Evolutionary conservation across 2,888 invertebrate genomes (phyloP), one percentile per base, ranked within the genome.

Genomic region (Pyrgus malvae): DNA sequence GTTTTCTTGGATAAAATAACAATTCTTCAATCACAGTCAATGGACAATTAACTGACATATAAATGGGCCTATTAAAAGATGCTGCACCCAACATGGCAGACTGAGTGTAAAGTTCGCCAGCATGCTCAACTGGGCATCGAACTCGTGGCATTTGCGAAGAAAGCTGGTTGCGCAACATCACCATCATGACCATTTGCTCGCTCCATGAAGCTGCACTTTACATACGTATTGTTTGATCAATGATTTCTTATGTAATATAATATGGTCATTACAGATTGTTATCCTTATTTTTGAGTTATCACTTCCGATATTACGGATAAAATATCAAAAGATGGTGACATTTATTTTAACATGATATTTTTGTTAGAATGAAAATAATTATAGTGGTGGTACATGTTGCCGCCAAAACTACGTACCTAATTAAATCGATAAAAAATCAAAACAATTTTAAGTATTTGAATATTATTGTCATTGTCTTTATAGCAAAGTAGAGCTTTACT

Each of bases 131-230:
- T 51, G 57, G 48, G 48, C 58, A 41, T 50, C 60, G 61, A 62
- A 62, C 65, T 33, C 44, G 40, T 63, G 66, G 56, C 62, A 64
- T 67, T 67, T 64, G 51, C 48, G 35, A 65, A 58, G 63, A 66
- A 66, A 66, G 64, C 54, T 46, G 23, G 33, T 66, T 66, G 44
- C 56, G 56, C 35, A 63, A 62, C 45, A 11, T 29, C 50, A 19
- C 37, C 7, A 19, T 51, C 41, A 29, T 45, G 51, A 58, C 48
- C 51, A 53, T 53, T 58, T 60, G 49, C 38, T 38, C 50, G 38
- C 3, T 45, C 33, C 42, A 16, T 42, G 33, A 45, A 38, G 8
- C 38, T 38, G 38, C 45, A 33, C 37, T 33, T 49, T 29, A 37
- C 27, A 19, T 38, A 17, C 11, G 50, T 50, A 50, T 33, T 50